Evolutionary conservation across 2,113 vertebrate genomes (phyloP).

Genomic region (Brachyhypopomus gauderio): DNA sequence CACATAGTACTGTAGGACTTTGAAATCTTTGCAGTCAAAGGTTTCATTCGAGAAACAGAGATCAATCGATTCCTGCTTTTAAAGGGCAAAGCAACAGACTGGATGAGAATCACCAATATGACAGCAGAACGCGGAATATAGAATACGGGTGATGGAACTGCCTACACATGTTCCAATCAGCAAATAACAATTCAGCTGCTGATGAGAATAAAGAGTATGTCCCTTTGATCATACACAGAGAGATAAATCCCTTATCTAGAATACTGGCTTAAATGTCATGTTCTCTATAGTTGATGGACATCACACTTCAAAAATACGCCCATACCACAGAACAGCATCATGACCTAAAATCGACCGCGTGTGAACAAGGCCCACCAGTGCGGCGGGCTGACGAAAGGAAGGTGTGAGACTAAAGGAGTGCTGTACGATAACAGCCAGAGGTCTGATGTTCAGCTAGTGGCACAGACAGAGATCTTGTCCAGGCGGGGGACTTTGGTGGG

Average conservation of each 20-base stretch:
- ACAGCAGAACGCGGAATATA: conserved; percentile 18
- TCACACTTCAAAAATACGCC: conserved; percentile 28
- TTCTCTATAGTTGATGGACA: conserved; percentile 26
- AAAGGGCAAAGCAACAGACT: conserved; percentile 38
- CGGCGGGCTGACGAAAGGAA: neutral
- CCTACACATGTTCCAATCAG: conserved; percentile 10
- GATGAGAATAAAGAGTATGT: neutral
- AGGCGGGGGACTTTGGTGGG: conserved; percentile 26
- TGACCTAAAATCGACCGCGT: neutral
- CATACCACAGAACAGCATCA: conserved; percentile 8
- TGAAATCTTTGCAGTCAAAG: conserved; percentile 32
- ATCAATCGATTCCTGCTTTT: conserved; percentile 35
- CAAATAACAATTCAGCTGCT: conserved; percentile 28
- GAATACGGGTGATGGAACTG: conserved; percentile 21
- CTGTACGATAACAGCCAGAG: no score
- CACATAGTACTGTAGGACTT: conserved; percentile 22
- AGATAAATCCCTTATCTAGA: neutral
- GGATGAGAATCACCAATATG: conserved; percentile 41
- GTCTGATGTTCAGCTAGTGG: neutral
- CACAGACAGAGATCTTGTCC: neutral
- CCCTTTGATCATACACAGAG: conserved; percentile 24
- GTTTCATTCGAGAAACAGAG: conserved; percentile 35
- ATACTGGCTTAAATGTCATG: conserved; percentile 8
- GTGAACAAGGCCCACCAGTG: no score
- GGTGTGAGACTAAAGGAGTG: neutral